phyloP scores from a whole-genome alignment of 2,888 invertebrate species.

The Andrena haemorrhoa region DNA sequence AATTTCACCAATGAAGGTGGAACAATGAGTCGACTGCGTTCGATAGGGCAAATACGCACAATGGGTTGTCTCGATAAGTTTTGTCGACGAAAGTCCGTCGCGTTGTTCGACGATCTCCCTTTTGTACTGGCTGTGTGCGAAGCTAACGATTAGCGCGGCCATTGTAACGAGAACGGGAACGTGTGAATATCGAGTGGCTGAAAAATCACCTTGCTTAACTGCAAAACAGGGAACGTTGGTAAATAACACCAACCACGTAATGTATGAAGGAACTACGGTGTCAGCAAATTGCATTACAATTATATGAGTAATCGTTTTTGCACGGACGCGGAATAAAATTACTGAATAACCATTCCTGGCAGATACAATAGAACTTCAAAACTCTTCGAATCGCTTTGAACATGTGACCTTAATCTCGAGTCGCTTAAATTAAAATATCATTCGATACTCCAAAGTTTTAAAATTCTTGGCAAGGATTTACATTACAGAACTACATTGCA shows the following conservation, averaged over 20 bases:
- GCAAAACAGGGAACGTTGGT: background rate
- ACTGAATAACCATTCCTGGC: no score
- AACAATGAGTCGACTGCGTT: slow-evolving; percentile 27
- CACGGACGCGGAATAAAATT: no score
- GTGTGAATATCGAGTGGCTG: slow-evolving; percentile 30
- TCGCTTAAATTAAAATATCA: no score
- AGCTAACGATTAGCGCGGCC: slow-evolving; percentile 31
- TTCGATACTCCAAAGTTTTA: no score
- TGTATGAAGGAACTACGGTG: no score
- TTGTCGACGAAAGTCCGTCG: slow-evolving; percentile 46
- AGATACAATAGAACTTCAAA: no score
- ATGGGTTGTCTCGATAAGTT: slow-evolving; percentile 43
- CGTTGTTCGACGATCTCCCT: slow-evolving; percentile 44
- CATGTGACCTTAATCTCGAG: no score
- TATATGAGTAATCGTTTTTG: no score
- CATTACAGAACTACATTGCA: no score
- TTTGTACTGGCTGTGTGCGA: slow-evolving; percentile 22
- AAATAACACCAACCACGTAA: background rate
- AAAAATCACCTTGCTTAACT: slow-evolving; percentile 1
- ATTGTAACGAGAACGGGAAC: slow-evolving; percentile 20
- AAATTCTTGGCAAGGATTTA: no score
- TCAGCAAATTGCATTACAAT: no score
- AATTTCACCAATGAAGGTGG: slow-evolving; percentile 48
- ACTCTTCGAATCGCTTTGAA: no score
- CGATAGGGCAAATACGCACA: slow-evolving; percentile 46